Conservation (phyloP, 2,888 invertebrate species). For the Drosophila trichaetosa region DNA sequence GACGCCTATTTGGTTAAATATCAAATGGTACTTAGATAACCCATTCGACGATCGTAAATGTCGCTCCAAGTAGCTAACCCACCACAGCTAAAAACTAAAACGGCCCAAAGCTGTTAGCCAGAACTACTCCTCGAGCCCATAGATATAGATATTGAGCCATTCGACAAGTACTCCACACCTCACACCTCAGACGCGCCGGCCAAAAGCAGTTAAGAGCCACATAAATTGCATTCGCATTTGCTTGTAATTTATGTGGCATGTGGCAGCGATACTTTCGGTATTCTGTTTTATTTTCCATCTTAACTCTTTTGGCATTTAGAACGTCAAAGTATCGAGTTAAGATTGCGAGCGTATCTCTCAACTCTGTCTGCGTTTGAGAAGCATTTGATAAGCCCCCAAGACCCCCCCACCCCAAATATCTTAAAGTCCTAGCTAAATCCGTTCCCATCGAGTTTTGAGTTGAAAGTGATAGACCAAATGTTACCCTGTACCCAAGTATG, state of each 20-base stretch:
- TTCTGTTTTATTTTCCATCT: background rate
- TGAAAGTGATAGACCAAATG: background rate
- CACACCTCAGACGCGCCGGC: conserved; percentile 25
- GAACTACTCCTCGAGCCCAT: background rate
- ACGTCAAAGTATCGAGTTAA: conserved; percentile 20
- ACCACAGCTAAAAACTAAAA: background rate
- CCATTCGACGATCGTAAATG: conserved; percentile 34
- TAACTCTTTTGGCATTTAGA: conserved; percentile 11
- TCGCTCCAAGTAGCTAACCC: conserved; percentile 26
- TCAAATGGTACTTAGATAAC: conserved; percentile 49
- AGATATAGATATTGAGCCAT: conserved; percentile 8
- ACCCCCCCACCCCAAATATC: background rate
- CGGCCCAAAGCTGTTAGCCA: background rate
- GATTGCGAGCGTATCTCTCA: conserved; percentile 18
- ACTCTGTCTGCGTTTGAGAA: background rate
- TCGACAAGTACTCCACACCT: conserved; percentile 37
- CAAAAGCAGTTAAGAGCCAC: conserved; percentile 2
- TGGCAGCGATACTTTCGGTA: conserved; percentile 4
- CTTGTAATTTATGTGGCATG: conserved; percentile 18
- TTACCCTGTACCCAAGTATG: conserved; percentile 8
- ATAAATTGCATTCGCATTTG: conserved; percentile 19
- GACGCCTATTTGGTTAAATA: conserved; percentile 55
- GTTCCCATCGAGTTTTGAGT: conserved; percentile 1
- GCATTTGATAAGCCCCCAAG: conserved; percentile 16
- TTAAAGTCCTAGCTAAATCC: conserved; percentile 1